These are phyloP conservation scores for Peromyscus attwateri DNA, from an alignment of 2,797 vertebrate species.

Conservation along the genomic window DNA sequence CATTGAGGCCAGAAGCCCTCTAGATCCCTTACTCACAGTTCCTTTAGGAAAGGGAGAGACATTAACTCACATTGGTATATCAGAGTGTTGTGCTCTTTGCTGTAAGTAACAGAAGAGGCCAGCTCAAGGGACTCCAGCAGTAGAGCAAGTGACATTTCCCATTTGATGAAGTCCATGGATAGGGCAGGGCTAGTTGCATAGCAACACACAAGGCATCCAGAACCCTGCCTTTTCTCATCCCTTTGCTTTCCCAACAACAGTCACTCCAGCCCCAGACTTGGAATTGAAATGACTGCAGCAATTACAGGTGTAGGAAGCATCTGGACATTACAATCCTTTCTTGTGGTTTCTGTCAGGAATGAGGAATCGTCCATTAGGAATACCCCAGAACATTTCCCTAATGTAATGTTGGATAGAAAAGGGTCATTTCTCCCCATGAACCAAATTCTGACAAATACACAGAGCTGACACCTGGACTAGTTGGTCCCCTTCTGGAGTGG, in stretches of 20 bases:
- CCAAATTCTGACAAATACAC: slow-evolving; percentile 12
- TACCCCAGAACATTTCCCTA: neutral
- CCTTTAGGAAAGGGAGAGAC: neutral
- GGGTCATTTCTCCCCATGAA: neutral
- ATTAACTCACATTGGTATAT: neutral
- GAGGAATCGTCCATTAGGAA: slow-evolving; percentile 46
- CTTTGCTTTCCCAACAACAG: neutral
- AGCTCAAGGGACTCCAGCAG: neutral
- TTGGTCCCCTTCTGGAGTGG: neutral
- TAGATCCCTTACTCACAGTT: neutral
- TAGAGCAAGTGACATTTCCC: slow-evolving; percentile 23
- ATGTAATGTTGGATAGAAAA: neutral
- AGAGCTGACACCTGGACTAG: neutral
- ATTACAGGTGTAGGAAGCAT: neutral
- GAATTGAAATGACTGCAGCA: slow-evolving; percentile 37
- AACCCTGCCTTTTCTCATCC: neutral
- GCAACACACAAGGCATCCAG: slow-evolving; percentile 20
- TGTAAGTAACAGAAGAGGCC: slow-evolving; percentile 8
- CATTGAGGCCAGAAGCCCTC: neutral
- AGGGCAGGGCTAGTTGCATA: neutral
- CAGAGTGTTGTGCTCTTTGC: neutral
- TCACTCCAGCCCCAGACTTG: slow-evolving; percentile 19
- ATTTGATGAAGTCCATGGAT: neutral
- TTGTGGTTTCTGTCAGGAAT: slow-evolving; percentile 55
- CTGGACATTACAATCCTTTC: neutral